Evolutionary conservation across 2,113 vertebrate genomes (phyloP).

Genomic region (Lepidothrix coronata): DNA sequence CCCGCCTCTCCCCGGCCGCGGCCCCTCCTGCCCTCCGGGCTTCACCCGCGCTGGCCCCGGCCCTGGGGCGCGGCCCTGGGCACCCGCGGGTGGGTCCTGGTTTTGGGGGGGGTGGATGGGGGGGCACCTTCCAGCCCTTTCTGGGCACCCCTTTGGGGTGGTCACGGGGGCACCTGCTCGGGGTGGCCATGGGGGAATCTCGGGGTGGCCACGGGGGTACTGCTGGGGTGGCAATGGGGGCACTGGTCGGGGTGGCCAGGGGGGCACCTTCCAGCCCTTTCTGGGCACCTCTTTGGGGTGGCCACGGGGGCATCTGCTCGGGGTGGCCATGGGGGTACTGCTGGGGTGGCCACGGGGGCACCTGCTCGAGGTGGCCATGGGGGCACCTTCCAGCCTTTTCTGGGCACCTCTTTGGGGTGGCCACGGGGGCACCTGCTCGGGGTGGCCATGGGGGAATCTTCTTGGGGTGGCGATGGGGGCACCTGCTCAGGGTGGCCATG

Average conservation of each 20-base stretch:
- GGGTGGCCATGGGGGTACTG: fast-evolving
- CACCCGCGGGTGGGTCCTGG: background rate
- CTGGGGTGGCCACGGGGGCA: fast-evolving
- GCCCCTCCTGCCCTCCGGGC: background rate
- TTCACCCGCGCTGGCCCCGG: background rate
- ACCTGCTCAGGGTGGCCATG: too few species aligned
- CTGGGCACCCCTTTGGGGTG: background rate
- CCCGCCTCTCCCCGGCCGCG: background rate
- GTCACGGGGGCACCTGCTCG: background rate
- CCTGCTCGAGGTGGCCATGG: too few species aligned
- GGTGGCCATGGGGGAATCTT: too few species aligned
- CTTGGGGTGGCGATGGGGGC: too few species aligned
- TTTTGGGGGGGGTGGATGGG: background rate
- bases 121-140: background rate
- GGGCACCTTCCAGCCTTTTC: too few species aligned
- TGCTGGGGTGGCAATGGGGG: fast-evolving
- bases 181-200: background rate
- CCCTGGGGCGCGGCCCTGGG: fast-evolving
- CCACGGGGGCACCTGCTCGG: too few species aligned
- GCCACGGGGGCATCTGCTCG: fast-evolving
- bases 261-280: background rate
- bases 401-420: too few species aligned
- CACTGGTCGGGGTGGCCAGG: too few species aligned
- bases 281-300: too few species aligned
- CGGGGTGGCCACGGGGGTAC: fast-evolving